Evolutionary conservation across 2,113 vertebrate genomes (phyloP), one percentile per base, ranked within the genome.

Genomic region (Castor canadensis): DNA sequence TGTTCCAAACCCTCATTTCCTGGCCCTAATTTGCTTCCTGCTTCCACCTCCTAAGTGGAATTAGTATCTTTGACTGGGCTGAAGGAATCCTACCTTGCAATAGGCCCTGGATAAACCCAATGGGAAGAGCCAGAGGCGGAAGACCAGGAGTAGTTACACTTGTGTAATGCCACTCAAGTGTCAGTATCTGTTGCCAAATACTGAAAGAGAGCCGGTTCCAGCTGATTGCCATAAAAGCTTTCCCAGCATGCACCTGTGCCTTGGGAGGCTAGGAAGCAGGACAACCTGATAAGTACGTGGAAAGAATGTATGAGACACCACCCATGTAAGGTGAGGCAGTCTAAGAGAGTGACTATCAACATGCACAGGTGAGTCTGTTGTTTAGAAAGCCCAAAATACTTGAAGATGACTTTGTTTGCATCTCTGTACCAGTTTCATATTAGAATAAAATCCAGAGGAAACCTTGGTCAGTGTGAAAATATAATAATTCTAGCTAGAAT

Each of bases 161-260:
- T 97, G 96, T 75, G 93, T 66, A 97, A 97, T 71, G 88, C 10
- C 40, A 15, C 5, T 8, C 77, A 16, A n/a, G 82, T 83, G 94
- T 91, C 28, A 8, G 82, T 80, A 80, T 93, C 97, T 96, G 82
- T 97, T 97, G 94, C 97, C 96, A 96, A 95, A 97, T 30, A 28
- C 77, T 58, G 89, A 87, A 49, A 79, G 81, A 75, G 96, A 54
- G 89, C 83, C 20, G 4, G 81, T 72, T 86, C 93, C 95, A 80
- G 73, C 62, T 56, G 89, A 91, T 95, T 45, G 8, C 85, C 67
- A 47, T 69, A 76, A 82, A 71, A 72, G 79, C 47, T 66, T 58
- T 81, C 89, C 95, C 93, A 73, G 82, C 77, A 7, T 77, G 47
- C 79, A 22, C 75, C 28, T 35, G 69, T 30, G 38, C 30, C 72